Conservation (phyloP, 2,888 invertebrate genomes). For the Eubasilissa splendida region DNA sequence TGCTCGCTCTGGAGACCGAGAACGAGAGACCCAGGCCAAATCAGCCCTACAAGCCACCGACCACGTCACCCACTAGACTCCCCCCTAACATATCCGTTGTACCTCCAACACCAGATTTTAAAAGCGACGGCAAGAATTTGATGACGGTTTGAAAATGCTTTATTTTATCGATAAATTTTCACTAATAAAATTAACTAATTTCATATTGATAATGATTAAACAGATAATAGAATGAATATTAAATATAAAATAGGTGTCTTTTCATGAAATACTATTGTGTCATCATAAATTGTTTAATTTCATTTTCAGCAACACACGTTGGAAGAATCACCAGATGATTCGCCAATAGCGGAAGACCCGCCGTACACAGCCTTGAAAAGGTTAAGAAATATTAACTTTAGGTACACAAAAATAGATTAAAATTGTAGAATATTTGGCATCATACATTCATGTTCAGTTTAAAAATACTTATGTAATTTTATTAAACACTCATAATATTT, state of each 20-base stretch:
- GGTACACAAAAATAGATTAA: slow-evolving; percentile 17
- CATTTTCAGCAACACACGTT: slow-evolving; percentile 68
- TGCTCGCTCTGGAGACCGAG: slow-evolving; percentile 72
- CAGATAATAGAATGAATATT: background rate
- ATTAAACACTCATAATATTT: no score
- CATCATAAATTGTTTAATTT: background rate
- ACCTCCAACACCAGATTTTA: slow-evolving; percentile 81
- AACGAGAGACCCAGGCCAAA: slow-evolving; percentile 30
- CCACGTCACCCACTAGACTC: slow-evolving; percentile 62
- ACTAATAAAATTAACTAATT: background rate
- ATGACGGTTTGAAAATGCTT: slow-evolving; percentile 34
- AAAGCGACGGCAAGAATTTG: slow-evolving; percentile 57
- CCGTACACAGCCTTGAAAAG: slow-evolving; percentile 81
- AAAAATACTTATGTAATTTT: no score
- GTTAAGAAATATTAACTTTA: slow-evolving; percentile 61
- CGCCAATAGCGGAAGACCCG: slow-evolving; percentile 81
- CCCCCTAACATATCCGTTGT: slow-evolving; percentile 81
- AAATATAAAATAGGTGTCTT: background rate
- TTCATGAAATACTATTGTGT: background rate
- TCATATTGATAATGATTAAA: background rate
- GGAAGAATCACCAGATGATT: slow-evolving; percentile 80
- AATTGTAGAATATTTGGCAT: slow-evolving; percentile 24
- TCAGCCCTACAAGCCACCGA: slow-evolving; percentile 32
- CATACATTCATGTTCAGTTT: background rate
- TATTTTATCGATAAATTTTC: background rate